These are phyloP conservation scores for Sebastes diploproa DNA, from an alignment of 2,797 vertebrate genomes.

Conservation along the genomic window DNA sequence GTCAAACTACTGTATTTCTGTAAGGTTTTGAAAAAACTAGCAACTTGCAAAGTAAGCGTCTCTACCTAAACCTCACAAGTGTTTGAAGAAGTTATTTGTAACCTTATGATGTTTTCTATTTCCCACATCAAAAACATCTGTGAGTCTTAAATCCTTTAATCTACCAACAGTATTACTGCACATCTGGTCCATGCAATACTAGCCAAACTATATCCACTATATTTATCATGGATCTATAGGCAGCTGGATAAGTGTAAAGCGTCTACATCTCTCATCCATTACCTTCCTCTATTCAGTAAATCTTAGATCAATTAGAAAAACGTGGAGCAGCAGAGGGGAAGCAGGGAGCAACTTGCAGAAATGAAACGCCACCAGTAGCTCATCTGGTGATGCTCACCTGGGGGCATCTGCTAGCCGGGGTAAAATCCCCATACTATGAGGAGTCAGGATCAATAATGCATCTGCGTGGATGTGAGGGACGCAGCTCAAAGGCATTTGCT, in stretches of 20 bases:
- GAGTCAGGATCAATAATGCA: slow-evolving; percentile 84
- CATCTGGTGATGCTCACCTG: slow-evolving; percentile 64
- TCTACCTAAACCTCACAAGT: neutral
- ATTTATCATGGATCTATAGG: slow-evolving; percentile 1
- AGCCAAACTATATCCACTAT: neutral
- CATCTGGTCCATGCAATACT: neutral
- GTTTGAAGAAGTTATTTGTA: slow-evolving; percentile 1
- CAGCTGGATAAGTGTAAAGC: neutral
- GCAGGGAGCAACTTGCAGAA: slow-evolving; percentile 23
- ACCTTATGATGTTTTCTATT: neutral
- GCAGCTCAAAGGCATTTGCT: slow-evolving; percentile 82
- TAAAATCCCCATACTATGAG: slow-evolving; percentile 72
- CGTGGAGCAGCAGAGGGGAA: neutral
- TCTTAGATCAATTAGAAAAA: slow-evolving; percentile 53
- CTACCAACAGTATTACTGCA: neutral
- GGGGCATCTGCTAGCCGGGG: slow-evolving; percentile 57
- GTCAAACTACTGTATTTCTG: neutral
- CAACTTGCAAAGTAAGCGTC: neutral
- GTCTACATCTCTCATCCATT: slow-evolving; percentile 13
- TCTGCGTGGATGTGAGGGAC: slow-evolving; percentile 79
- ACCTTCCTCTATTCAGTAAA: slow-evolving; percentile 22
- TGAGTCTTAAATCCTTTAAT: slow-evolving; percentile 2
- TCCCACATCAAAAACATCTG: slow-evolving; percentile 23
- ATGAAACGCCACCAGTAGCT: slow-evolving; percentile 56
- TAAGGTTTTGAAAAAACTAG: neutral